phyloP scores from a whole-genome alignment of 1,140 invertebrate genomes.

The Microvelia longipes region DNA sequence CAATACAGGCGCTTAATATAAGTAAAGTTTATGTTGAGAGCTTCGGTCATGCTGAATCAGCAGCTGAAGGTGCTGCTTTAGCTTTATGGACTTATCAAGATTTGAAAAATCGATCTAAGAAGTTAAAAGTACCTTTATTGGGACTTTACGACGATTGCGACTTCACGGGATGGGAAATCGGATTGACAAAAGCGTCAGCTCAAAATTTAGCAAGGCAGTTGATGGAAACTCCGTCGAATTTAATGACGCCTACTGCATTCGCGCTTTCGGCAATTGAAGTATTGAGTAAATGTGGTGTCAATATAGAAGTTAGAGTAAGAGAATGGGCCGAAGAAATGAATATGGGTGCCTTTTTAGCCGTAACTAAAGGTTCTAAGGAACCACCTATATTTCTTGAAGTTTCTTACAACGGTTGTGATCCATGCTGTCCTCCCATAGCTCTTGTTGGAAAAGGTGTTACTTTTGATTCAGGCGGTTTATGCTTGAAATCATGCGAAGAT shows the following conservation, averaged over 20 bases:
- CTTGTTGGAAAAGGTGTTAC: slow-evolving; percentile 41
- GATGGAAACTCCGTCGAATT: slow-evolving; percentile 46
- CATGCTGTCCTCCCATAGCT: slow-evolving; percentile 30
- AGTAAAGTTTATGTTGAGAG: slow-evolving; percentile 49
- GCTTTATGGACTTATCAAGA: slow-evolving; percentile 49
- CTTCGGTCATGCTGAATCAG: slow-evolving; percentile 52
- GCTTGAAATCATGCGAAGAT: slow-evolving; percentile 38
- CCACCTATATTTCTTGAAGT: slow-evolving; percentile 37
- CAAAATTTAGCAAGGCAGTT: slow-evolving; percentile 44
- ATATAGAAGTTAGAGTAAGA: slow-evolving; percentile 28
- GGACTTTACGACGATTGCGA: slow-evolving; percentile 26
- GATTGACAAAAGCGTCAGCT: slow-evolving; percentile 37
- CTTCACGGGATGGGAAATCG: slow-evolving; percentile 37
- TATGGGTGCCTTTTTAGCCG: slow-evolving; percentile 46
- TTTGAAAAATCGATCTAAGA: slow-evolving; percentile 12
- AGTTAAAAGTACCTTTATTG: slow-evolving; percentile 14
- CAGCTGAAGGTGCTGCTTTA: slow-evolving; percentile 54
- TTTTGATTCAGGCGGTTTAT: slow-evolving; percentile 50
- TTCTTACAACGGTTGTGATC: slow-evolving; percentile 27
- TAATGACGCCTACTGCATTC: slow-evolving; percentile 45
- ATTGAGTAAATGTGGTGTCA: slow-evolving; percentile 31
- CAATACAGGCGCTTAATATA: slow-evolving; percentile 41
- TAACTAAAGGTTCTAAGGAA: slow-evolving; percentile 42
- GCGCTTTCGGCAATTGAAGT: slow-evolving; percentile 33
- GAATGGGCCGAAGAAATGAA: slow-evolving; percentile 40